Conservation (phyloP, 2,888 invertebrate species). For the Teinopalpus imperialis region DNA sequence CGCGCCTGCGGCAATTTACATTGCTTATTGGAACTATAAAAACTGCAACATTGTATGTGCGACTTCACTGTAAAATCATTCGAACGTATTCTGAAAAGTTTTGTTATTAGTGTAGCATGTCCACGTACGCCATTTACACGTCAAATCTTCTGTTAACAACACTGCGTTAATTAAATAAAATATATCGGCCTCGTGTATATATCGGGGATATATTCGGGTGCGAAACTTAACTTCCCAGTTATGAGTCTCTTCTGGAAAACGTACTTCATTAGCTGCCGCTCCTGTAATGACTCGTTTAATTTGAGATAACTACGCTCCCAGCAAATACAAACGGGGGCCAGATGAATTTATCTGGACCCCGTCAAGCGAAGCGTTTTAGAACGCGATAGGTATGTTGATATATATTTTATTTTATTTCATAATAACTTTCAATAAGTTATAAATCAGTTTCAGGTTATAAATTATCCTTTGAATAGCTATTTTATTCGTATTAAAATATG, state of each 20-base stretch:
- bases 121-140: too few relatives aligned
- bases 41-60: slow-evolving; percentile 29
- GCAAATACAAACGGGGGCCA: slow-evolving; percentile 60
- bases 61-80: slow-evolving; percentile 19
- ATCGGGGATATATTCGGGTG: slow-evolving; percentile 49
- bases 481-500: slow-evolving; percentile 66
- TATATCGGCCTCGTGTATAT: slow-evolving; percentile 42
- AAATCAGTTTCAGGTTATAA: slow-evolving; percentile 52
- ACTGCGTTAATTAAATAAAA: slow-evolving; percentile 61
- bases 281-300: slow-evolving; percentile 74
- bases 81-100: slow-evolving; percentile 6
- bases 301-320: slow-evolving; percentile 71
- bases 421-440: slow-evolving; percentile 56
- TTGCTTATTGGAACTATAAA: slow-evolving; percentile 44
- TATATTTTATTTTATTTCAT: too few relatives aligned
- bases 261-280: slow-evolving; percentile 64
- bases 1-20: slow-evolving; percentile 42
- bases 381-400: too few relatives aligned
- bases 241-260: slow-evolving; percentile 51
- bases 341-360: slow-evolving; percentile 60
- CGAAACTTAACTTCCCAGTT: slow-evolving; percentile 73
- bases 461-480: slow-evolving; percentile 53
- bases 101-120: slow-evolving; percentile 1
- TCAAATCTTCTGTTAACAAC: slow-evolving; percentile 54
- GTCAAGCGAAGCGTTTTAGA: slow-evolving; percentile 29